phyloP scores from a whole-genome alignment of 2,888 invertebrate species.

The Hydrotaea diabolus region DNA sequence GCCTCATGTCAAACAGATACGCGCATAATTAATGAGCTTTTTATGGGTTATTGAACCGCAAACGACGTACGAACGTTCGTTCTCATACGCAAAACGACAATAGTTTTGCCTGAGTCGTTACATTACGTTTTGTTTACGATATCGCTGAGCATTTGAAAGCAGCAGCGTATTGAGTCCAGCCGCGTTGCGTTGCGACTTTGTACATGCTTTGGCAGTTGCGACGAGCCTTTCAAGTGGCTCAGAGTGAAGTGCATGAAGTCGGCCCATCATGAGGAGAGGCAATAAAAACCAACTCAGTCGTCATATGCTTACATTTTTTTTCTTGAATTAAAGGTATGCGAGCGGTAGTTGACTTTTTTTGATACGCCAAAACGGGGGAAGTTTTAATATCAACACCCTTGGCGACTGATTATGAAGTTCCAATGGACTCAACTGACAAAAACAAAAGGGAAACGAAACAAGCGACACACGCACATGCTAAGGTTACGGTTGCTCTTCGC shows the following conservation, averaged over 20 bases:
- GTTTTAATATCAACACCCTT: slow-evolving; percentile 15
- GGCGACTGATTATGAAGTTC: slow-evolving; percentile 46
- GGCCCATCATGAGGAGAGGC: not conserved
- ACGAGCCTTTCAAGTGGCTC: slow-evolving; percentile 19
- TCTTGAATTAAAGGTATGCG: slow-evolving; percentile 35
- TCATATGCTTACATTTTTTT: slow-evolving; percentile 64
- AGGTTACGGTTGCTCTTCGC: slow-evolving; percentile 76
- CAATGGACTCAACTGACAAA: not conserved
- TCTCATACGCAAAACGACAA: slow-evolving; percentile 52
- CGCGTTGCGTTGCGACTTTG: not conserved
- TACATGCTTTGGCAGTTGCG: not conserved
- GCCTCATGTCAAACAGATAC: slow-evolving; percentile 72
- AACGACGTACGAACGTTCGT: slow-evolving; percentile 2
- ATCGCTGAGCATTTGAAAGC: not conserved
- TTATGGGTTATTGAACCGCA: slow-evolving; percentile 80
- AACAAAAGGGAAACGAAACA: not conserved
- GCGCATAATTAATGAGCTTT: slow-evolving; percentile 80
- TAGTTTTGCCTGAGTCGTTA: slow-evolving; percentile 27
- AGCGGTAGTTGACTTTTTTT: not conserved
- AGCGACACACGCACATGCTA: slow-evolving; percentile 24
- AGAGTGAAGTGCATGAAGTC: not conserved
- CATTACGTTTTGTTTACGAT: slow-evolving; percentile 9
- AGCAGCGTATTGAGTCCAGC: not conserved
- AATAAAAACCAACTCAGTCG: slow-evolving; percentile 12
- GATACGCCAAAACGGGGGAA: not conserved